Evolutionary conservation across 2,797 vertebrate genomes (phyloP).

Genomic region (Pseudocheirus occidentalis): DNA sequence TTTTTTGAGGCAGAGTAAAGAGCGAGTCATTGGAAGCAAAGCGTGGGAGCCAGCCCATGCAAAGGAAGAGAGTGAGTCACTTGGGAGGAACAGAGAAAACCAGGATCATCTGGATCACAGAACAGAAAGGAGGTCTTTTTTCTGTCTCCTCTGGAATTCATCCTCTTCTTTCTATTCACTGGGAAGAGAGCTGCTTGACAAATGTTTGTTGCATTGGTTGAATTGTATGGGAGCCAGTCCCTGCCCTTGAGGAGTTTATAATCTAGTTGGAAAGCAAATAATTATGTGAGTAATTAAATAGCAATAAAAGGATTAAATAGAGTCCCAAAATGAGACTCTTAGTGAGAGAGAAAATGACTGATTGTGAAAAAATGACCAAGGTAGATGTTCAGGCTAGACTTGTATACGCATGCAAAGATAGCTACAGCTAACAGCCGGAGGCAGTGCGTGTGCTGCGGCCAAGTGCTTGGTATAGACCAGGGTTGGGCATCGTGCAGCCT

Average conservation of each 20-base stretch:
- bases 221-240: not conserved
- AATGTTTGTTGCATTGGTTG: not conserved
- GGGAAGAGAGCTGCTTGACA: not conserved
- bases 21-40: not conserved
- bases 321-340: not conserved
- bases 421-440: not conserved
- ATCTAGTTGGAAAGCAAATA: not conserved
- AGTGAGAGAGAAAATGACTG: constrained; percentile 7
- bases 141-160: not conserved
- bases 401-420: not conserved
- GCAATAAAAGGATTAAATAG: constrained; percentile 14
- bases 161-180: not conserved
- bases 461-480: no score
- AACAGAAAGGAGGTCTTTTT: not conserved
- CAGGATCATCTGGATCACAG: not conserved
- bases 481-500: no score
- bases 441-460: not conserved
- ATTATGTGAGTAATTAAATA: constrained; percentile 9
- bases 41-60: not conserved
- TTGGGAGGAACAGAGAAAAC: not conserved
- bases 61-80: not conserved
- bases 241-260: not conserved
- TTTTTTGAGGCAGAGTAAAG: not conserved
- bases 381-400: not conserved
- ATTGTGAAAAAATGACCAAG: not conserved